These are phyloP conservation scores for Halcyon chelicuti DNA, from an alignment of 2,797 vertebrate genomes.

Conservation along the genomic window DNA sequence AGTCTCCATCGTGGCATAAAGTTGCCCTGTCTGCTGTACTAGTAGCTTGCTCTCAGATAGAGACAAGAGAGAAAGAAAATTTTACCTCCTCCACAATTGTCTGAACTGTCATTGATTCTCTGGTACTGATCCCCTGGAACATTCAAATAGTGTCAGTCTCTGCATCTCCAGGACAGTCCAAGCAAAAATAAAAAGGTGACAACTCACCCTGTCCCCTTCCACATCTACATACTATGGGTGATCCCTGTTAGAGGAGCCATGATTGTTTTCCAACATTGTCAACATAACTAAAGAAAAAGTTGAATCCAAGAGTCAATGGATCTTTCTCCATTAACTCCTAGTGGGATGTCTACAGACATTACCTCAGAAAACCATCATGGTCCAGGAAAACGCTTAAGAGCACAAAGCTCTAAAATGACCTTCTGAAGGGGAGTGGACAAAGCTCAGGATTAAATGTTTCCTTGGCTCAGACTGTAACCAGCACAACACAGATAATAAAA, in stretches of 20 bases:
- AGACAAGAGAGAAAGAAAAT: not conserved
- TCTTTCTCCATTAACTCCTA: not conserved
- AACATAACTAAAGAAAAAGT: not conserved
- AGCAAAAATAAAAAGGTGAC: not conserved
- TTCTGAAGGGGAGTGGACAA: not conserved
- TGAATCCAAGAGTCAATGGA: not conserved
- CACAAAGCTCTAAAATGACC: not conserved
- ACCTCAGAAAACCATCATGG: not conserved
- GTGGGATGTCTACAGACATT: not conserved
- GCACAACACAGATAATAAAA: not conserved
- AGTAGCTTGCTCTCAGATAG: not conserved
- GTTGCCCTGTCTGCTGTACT: not conserved
- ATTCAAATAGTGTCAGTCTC: not conserved
- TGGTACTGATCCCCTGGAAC: not conserved
- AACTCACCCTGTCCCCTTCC: not conserved
- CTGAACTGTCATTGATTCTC: not conserved
- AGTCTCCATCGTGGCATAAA: not conserved
- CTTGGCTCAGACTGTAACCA: conserved; percentile 4
- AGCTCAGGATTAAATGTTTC: not conserved
- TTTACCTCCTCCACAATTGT: not conserved
- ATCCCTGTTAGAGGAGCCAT: not conserved
- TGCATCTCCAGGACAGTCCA: not conserved
- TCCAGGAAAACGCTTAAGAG: not conserved
- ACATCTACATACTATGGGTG: not conserved
- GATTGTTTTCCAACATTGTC: not conserved